phyloP scores from a whole-genome alignment of 2,797 vertebrate species.

The Darevskia mixta region DNA sequence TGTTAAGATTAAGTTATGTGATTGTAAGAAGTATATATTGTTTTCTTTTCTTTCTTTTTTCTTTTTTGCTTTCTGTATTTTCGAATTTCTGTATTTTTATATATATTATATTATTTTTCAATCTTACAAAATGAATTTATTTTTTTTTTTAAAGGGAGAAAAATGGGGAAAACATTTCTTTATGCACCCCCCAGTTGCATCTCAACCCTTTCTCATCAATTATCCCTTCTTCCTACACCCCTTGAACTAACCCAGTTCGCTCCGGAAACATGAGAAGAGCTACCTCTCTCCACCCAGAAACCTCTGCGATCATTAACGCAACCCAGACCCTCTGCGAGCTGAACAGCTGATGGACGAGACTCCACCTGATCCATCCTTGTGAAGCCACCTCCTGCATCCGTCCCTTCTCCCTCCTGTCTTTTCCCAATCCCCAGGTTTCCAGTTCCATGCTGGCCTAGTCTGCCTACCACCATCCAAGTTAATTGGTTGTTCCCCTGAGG shows the following conservation, averaged over 20 bases:
- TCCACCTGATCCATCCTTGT: too few relatives aligned
- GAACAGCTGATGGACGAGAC: not conserved
- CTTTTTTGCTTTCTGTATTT: too few relatives aligned
- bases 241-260: not conserved
- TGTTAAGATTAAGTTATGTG: too few relatives aligned
- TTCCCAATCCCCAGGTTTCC: fast-evolving
- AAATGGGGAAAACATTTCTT: not conserved
- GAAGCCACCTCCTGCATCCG: not conserved
- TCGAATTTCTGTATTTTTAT: too few relatives aligned
- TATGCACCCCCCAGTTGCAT: not conserved
- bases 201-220: not conserved
- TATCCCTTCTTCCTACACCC: not conserved
- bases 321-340: not conserved
- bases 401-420: not conserved
- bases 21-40: too few relatives aligned
- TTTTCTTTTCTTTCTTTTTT: too few relatives aligned
- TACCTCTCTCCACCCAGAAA: not conserved
- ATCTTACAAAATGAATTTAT: too few relatives aligned
- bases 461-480: constrained; percentile 48
- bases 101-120: too few relatives aligned
- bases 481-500: constrained; percentile 69
- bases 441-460: constrained; percentile 45
- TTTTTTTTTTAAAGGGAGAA: not conserved
- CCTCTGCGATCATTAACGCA: not conserved
- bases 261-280: not conserved